Evolutionary conservation across 2,888 invertebrate genomes (phyloP).

Genomic region (Candidula unifasciata): DNA sequence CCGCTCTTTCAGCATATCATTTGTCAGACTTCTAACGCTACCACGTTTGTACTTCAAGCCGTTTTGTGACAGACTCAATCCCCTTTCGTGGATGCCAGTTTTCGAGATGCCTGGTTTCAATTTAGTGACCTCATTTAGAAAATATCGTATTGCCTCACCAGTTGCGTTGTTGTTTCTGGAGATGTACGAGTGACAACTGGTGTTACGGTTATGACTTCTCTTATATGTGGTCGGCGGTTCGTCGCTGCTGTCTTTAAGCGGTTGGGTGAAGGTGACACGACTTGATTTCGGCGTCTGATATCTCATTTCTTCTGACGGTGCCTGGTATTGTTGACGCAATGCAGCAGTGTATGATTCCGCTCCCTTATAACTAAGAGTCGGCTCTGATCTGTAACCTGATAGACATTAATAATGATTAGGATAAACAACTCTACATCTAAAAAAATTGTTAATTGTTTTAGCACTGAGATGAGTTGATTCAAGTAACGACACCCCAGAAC

Average conservation of each 20-base stretch:
- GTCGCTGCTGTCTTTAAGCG: neutral
- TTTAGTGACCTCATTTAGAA: neutral
- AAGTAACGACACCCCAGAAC: no score
- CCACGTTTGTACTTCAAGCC: neutral
- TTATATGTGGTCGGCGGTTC: no score
- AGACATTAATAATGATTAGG: no score
- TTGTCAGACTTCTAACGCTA: no score
- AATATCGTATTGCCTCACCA: neutral
- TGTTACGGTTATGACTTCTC: neutral
- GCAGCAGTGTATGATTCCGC: no score
- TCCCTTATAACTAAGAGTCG: no score
- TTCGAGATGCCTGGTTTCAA: neutral
- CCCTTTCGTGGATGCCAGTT: neutral
- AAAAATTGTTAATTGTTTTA: no score
- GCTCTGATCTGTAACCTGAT: no score
- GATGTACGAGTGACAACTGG: neutral
- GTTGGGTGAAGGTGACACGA: neutral
- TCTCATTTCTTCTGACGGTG: no score
- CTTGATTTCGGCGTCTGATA: neutral
- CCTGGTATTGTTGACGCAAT: no score
- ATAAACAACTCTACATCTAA: no score
- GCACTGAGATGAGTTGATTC: no score
- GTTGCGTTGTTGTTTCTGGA: neutral
- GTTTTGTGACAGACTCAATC: neutral
- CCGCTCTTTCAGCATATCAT: neutral